Conservation (phyloP, 1,140 invertebrate genomes). For the Procambarus virginalis region DNA sequence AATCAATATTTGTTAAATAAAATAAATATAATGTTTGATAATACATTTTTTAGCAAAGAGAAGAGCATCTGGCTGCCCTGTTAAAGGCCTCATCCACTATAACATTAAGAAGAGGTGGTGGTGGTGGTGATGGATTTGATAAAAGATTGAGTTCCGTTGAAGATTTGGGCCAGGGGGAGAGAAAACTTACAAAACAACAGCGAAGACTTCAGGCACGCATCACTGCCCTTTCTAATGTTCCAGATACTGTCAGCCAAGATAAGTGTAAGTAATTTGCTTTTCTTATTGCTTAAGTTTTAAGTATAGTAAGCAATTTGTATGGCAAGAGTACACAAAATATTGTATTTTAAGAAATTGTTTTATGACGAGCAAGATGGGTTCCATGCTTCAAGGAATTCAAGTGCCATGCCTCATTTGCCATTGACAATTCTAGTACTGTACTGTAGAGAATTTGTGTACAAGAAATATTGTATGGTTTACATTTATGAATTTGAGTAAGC, state of each 20-base stretch:
- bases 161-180: conserved; percentile 14
- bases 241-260: conserved; percentile 40
- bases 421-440: too few species aligned
- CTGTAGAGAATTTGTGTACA: too few species aligned
- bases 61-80: conserved; percentile 56
- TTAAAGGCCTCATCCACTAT: conserved; percentile 58
- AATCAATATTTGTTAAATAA: too few species aligned
- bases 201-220: conserved; percentile 52
- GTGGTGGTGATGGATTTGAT: conserved; percentile 9
- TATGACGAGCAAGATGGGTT: too few species aligned
- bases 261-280: conserved; percentile 15
- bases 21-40: not conserved
- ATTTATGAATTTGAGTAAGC: too few species aligned
- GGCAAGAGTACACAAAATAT: too few species aligned
- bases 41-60: conserved; percentile 39
- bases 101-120: conserved; percentile 24
- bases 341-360: too few species aligned
- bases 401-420: too few species aligned
- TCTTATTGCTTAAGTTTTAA: too few species aligned
- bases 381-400: too few species aligned
- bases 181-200: conserved; percentile 54
- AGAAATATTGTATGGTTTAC: too few species aligned
- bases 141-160: conserved; percentile 25
- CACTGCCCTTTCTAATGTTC: conserved; percentile 28
- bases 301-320: too few species aligned